These are phyloP conservation scores for Zaprionus lachaisei DNA, from an alignment of 1,140 invertebrate genomes.

Conservation along the genomic window DNA sequence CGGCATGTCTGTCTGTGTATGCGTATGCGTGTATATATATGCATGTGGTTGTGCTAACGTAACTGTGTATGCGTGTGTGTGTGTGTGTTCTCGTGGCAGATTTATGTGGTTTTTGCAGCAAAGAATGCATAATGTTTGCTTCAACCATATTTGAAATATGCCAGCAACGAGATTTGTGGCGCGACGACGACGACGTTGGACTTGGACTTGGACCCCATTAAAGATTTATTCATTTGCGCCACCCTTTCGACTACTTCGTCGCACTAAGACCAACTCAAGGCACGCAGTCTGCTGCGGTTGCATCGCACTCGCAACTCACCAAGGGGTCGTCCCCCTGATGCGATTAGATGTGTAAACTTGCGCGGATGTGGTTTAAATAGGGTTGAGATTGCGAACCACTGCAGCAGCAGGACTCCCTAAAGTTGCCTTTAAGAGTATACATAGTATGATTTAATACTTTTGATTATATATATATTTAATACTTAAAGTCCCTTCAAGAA, in stretches of 20 bases:
- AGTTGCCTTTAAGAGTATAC: constrained; percentile 9
- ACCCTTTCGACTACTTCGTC: constrained; percentile 43
- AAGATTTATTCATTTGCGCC: constrained; percentile 74
- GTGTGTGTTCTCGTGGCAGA: constrained; percentile 62
- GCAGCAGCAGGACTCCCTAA: background rate
- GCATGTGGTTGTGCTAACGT: constrained; percentile 12
- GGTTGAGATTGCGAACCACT: constrained; percentile 14
- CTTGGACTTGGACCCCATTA: constrained; percentile 67
- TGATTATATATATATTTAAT: background rate
- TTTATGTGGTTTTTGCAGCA: constrained; percentile 81
- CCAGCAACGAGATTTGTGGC: constrained; percentile 68
- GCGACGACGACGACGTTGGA: constrained; percentile 43
- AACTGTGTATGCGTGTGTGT: constrained; percentile 8
- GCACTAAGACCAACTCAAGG: constrained; percentile 5
- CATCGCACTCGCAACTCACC: constrained; percentile 18
- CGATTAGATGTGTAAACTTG: constrained; percentile 39
- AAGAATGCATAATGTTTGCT: constrained; percentile 78
- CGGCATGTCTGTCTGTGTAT: constrained; percentile 20
- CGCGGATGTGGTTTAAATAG: constrained; percentile 35
- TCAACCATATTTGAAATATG: constrained; percentile 64
- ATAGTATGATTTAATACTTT: background rate
- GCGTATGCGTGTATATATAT: background rate
- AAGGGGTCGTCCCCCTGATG: constrained; percentile 11
- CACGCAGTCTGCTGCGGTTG: constrained; percentile 48
- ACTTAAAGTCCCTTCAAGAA: constrained; percentile 11